phyloP scores from a whole-genome alignment of 2,113 vertebrate species.

The Psittacula cyanocephala region DNA sequence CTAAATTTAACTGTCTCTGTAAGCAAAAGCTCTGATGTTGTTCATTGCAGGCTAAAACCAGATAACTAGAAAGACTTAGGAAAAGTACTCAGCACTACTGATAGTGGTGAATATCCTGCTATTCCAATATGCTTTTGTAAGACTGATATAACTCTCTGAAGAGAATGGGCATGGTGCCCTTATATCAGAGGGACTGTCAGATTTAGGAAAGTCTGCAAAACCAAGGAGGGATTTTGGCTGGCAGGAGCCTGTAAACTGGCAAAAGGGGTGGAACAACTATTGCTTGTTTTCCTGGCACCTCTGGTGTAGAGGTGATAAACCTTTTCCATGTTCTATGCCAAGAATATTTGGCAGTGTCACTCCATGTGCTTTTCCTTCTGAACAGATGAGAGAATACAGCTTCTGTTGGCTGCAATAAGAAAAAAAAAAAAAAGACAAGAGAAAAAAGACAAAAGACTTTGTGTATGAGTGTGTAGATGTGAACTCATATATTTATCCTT shows the following conservation, averaged over 20 bases:
- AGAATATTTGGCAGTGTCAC: background rate
- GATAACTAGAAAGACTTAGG: background rate
- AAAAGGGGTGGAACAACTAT: background rate
- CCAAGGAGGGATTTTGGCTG: background rate
- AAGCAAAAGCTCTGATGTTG: background rate
- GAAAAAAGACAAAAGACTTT: accelerated
- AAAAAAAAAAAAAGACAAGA: background rate
- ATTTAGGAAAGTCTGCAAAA: background rate
- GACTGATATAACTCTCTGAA: background rate
- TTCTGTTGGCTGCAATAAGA: background rate
- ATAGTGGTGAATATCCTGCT: background rate
- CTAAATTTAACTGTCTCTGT: background rate
- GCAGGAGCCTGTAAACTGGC: background rate
- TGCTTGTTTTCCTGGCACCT: background rate
- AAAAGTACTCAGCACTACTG: background rate
- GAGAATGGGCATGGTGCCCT: background rate
- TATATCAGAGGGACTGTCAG: background rate
- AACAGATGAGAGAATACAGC: background rate
- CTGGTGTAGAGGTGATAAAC: background rate
- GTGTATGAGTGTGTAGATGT: accelerated
- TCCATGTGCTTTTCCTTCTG: accelerated
- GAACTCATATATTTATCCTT: accelerated
- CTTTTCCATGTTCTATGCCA: background rate
- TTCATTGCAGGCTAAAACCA: background rate
- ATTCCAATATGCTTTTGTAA: accelerated